These are phyloP conservation scores for Lithophane ornitopus DNA, from an alignment of 2,888 invertebrate species.

Conservation along the genomic window DNA sequence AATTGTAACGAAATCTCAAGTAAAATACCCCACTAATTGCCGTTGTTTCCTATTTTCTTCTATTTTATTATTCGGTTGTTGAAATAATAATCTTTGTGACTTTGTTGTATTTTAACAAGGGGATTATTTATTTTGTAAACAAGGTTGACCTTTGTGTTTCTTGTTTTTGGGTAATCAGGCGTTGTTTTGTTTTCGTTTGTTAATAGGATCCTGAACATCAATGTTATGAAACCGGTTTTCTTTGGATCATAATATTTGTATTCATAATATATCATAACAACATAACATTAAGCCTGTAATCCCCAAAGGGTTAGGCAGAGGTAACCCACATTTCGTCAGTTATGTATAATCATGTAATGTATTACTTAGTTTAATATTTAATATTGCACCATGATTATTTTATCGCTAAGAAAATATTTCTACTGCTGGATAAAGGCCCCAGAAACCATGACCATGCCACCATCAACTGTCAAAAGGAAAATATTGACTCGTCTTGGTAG, in stretches of 20 bases:
- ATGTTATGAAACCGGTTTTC: background rate
- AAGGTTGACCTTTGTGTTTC: conserved; percentile 11
- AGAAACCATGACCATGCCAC: too few relatives aligned
- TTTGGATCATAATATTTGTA: background rate
- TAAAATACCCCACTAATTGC: background rate
- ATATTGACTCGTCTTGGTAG: too few relatives aligned
- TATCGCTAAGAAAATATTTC: too few relatives aligned
- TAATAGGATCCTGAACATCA: background rate
- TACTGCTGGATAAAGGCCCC: too few relatives aligned
- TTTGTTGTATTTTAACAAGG: conserved; percentile 16
- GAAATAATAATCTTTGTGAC: conserved; percentile 1
- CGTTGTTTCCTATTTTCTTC: conserved; percentile 13
- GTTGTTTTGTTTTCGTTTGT: conserved; percentile 7
- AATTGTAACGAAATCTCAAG: background rate
- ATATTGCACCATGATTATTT: too few relatives aligned
- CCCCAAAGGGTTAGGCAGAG: too few relatives aligned
- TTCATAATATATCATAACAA: too few relatives aligned
- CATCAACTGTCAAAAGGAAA: too few relatives aligned
- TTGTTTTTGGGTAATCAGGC: conserved; percentile 10
- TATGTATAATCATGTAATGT: too few relatives aligned
- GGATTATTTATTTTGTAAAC: conserved; percentile 15
- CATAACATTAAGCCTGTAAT: too few relatives aligned
- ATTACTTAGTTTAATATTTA: too few relatives aligned
- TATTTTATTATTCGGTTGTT: background rate
- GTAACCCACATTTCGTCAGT: too few relatives aligned